A percentile compares a stretch with the other conserved stretches of the same genome.
These are phyloP conservation scores for Syngnathus floridae DNA, from an alignment of 2,113 vertebrate species.

Conservation along the genomic window DNA sequence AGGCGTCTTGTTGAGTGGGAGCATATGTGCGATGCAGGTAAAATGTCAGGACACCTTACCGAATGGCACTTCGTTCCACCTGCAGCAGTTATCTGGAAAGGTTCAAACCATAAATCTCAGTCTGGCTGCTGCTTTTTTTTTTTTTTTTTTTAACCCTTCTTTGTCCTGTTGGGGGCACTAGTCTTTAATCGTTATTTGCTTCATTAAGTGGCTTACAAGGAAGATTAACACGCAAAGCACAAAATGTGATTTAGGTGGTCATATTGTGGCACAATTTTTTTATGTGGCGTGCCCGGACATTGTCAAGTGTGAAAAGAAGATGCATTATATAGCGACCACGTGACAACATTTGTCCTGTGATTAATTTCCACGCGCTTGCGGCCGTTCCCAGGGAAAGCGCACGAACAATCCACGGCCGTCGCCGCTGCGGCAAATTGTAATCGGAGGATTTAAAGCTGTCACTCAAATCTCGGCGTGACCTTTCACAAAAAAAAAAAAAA, in stretches of 20 bases:
- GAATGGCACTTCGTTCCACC: constrained; percentile 25
- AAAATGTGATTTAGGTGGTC: constrained; percentile 17
- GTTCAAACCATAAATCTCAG: constrained; percentile 17
- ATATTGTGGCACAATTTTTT: constrained; percentile 74
- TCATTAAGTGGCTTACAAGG: too few species aligned
- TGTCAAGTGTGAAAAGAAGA: neutral
- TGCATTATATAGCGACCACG: constrained; percentile 61
- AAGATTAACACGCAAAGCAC: too few species aligned
- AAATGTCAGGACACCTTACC: constrained; percentile 49
- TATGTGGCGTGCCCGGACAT: constrained; percentile 63
- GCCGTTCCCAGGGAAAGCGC: constrained; percentile 42
- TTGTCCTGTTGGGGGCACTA: neutral
- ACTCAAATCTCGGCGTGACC: constrained; percentile 91
- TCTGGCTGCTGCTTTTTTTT: neutral
- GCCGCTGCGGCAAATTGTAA: constrained; percentile 80
- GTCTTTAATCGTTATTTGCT: too few species aligned
- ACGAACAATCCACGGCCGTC: constrained; percentile 71
- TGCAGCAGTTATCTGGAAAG: constrained; percentile 19
- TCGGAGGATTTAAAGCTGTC: constrained; percentile 89
- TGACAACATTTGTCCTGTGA: constrained; percentile 89
- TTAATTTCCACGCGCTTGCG: constrained; percentile 78
- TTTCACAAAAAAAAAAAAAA: constrained; percentile 76
- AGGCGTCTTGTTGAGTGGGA: constrained; percentile 37
- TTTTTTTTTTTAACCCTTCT: neutral
- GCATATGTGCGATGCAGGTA: constrained; percentile 40